These are phyloP conservation scores for Taenioides sp. DNA, from an alignment of 2,797 vertebrate species.

Conservation along the genomic window DNA sequence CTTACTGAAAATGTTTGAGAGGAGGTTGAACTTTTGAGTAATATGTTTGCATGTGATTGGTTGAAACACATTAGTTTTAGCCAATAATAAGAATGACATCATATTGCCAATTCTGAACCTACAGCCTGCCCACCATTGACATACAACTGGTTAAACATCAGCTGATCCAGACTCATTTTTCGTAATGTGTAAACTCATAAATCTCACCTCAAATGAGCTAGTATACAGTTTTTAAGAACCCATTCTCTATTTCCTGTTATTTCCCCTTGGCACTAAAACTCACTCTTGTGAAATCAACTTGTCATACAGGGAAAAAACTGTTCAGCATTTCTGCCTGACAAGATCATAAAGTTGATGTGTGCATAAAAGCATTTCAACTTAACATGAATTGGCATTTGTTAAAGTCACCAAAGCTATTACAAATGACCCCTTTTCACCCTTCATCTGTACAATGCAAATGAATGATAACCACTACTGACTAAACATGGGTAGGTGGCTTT, in stretches of 20 bases:
- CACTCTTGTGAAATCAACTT: constrained; percentile 52
- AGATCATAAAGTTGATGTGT: background rate
- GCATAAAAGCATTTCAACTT: background rate
- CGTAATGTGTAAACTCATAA: constrained; percentile 2
- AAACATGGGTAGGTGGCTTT: background rate
- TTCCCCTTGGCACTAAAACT: constrained; percentile 48
- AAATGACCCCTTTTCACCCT: constrained; percentile 6
- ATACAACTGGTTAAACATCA: background rate
- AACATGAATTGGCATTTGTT: background rate
- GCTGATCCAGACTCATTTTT: background rate
- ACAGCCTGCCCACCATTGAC: background rate
- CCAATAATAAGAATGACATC: background rate
- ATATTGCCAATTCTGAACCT: background rate
- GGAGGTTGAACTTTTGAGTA: background rate
- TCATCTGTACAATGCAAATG: background rate
- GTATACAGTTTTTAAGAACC: constrained; percentile 28
- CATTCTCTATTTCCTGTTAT: constrained; percentile 41
- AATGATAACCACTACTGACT: background rate
- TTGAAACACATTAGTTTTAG: background rate
- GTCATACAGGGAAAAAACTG: constrained; percentile 31
- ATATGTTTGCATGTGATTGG: background rate
- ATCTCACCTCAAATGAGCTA: constrained; percentile 10
- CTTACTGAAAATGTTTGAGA: background rate
- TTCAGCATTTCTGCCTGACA: constrained; percentile 41
- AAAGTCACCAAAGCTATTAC: background rate